Base-by-base conservation (phyloP, 2,888 invertebrate genomes). In the Minunthozetes semirufus region DNA sequence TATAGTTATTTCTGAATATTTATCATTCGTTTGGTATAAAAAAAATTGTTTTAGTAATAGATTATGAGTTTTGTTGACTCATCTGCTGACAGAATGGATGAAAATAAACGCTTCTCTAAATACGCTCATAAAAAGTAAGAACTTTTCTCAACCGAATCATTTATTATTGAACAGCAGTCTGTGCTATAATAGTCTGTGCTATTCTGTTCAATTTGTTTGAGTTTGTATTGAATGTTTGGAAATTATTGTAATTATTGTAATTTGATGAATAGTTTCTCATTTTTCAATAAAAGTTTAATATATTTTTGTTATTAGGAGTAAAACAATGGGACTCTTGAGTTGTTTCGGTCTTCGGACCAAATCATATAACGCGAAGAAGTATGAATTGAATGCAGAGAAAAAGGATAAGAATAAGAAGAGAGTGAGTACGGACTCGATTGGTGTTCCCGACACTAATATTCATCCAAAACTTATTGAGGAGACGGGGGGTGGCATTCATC, bases 41-140 rank as follows among this genome's bases (percentile, higher is more conserved):
- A 42, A 42, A 33, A 33, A 33, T 33, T 33, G 33, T 33, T 33
- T 42, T 42, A 42, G 42, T 42, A 33, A 3, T 42, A 13, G 11
- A 42, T 13, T 42, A 42, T 42, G 1, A 42, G 42, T 42, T 42
- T 42, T 42, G 42, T 42, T 42, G 42, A 42, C 8, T 42, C 8
- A 42, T 13, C 42, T 42, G 42, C 42, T 42, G 42, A 42, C 42
- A 42, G 42, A 42, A 68, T 68, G 68, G 68, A 38, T 29, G 68
- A 68, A 29, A 68, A 68, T 22, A 68, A 68, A 42, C 68, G 63
- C 9, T 63, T 63, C 63, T 63, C 63, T 33, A 33, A 38, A 38
- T 42, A 19, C 33, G 68, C 68, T n/a, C 38, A 68, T 33, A 42
- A 68, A 68, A 68, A 68, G 68, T 68, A 68, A 42, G 56, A 56